Base-by-base conservation (phyloP, 2,113 vertebrate genomes). In the Macroglossus sobrinus region DNA sequence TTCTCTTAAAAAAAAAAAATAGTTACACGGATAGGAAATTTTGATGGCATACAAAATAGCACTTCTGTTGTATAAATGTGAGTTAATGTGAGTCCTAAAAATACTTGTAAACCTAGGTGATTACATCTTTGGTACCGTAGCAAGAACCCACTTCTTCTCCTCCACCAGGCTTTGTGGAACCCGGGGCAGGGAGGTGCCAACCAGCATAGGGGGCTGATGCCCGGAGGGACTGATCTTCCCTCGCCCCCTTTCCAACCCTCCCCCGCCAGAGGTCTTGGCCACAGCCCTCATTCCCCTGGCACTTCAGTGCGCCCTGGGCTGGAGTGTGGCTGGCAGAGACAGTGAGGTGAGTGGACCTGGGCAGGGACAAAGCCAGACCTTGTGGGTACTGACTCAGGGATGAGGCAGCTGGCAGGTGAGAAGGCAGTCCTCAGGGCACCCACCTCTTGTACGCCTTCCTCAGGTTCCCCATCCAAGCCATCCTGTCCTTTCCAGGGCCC, bases 91-190 rank as follows among this genome's bases (percentile, higher is more conserved):
- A 98, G 96, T 97, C 93, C 97, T 98, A 99, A 96, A 98, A 97
- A 98, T 98, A 96, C 88, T 97, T 98, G 98, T 98, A 98, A 98
- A 98, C 98, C 98, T 98, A 98, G 93, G 96, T 96, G 98, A 98
- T 95, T 97, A 98, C 95, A 97, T 98, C 98, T 99, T 99, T 99
- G 98, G 98, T 99, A 99, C 98, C 98, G 92, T 98, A 96, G 89
- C 98, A 89, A 91, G 53, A 93, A 68, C 40, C 80, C 91, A 69
- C 85, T 87, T 95, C 10, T 10, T 24, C 47, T 55, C 21, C 61
- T 66, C 30, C 14, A 19, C 30, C 64, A 38, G 40, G 35, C 19
- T 57, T 50, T 3, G 4, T 40, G 57, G 43, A 30, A 4, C 35
- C 80, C 0, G 2, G 76, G 43, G 68, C 26, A 68, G 55, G 82